Percentiles rank a stretch among this genome's conserved stretches.
These are phyloP conservation scores for Drosophila rufa DNA, from an alignment of 1,140 invertebrate genomes.

Conservation along the genomic window DNA sequence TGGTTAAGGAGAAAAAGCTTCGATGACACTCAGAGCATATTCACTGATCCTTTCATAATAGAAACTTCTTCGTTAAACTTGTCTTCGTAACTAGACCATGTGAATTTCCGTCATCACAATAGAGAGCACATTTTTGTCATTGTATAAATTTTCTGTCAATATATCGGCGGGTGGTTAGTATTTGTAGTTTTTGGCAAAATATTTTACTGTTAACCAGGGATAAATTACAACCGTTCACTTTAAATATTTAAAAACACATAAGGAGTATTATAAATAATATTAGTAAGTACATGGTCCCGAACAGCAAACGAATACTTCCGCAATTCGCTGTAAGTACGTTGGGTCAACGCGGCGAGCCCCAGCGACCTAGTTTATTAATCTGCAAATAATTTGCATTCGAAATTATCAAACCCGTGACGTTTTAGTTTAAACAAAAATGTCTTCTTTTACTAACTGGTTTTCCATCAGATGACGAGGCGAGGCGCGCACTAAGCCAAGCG, in stretches of 20 bases:
- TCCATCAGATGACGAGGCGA: conserved; percentile 55
- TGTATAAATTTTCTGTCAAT: too few species aligned
- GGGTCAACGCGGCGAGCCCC: conserved; percentile 60
- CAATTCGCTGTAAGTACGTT: conserved; percentile 36
- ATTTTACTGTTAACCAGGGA: background rate
- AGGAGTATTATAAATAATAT: conserved; percentile 4
- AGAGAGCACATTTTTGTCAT: background rate
- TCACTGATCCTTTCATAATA: background rate
- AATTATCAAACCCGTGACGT: conserved; percentile 54
- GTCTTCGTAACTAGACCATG: conserved; percentile 1
- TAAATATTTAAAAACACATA: background rate
- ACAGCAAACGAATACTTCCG: conserved; percentile 11
- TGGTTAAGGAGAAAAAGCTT: background rate
- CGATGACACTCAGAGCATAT: background rate
- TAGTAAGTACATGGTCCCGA: conserved; percentile 6
- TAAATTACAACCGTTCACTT: conserved; percentile 6
- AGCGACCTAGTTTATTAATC: conserved; percentile 51
- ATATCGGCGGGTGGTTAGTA: conserved; percentile 24
- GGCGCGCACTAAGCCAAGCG: conserved; percentile 82
- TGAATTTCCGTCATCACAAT: conserved; percentile 3
- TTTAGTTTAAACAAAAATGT: conserved; percentile 61
- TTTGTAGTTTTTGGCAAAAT: background rate
- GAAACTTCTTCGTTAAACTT: conserved; percentile 10
- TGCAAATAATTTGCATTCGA: conserved; percentile 58
- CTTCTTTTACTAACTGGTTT: conserved; percentile 72